Evolutionary conservation across 2,888 invertebrate genomes (phyloP).

Genomic region (Physocephala rufipes): DNA sequence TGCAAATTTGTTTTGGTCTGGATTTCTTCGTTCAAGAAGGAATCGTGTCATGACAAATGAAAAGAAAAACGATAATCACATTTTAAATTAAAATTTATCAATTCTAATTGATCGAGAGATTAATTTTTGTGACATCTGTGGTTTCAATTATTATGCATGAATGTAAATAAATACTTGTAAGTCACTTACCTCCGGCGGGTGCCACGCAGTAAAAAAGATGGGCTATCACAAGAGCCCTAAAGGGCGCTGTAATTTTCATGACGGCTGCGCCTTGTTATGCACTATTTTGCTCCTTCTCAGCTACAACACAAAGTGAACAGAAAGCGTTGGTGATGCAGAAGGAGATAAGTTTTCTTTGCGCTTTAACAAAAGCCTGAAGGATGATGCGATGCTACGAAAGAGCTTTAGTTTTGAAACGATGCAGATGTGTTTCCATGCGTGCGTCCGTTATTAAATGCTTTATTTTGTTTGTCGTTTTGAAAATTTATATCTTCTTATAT

Average conservation of each 20-base stretch:
- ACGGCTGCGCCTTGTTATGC: slow-evolving; percentile 46
- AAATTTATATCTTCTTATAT: background rate
- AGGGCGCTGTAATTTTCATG: slow-evolving; percentile 64
- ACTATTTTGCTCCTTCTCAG: slow-evolving; percentile 26
- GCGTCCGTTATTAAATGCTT: background rate
- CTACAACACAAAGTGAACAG: background rate
- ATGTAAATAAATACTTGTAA: slow-evolving; percentile 4
- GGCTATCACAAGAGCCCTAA: slow-evolving; percentile 63
- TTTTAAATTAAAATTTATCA: no score
- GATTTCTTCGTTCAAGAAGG: no score
- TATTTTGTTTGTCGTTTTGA: background rate
- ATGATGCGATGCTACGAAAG: slow-evolving; percentile 17
- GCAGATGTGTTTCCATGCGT: slow-evolving; percentile 29
- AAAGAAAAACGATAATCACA: no score
- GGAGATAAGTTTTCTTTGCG: background rate
- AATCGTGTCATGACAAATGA: no score
- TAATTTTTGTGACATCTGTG: no score
- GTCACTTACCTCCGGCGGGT: slow-evolving; percentile 65
- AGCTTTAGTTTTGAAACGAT: slow-evolving; percentile 9
- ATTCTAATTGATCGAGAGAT: no score
- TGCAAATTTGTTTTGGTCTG: no score
- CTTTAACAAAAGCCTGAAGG: background rate
- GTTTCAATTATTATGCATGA: no score
- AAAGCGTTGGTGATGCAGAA: no score
- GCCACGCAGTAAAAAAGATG: slow-evolving; percentile 64